These are phyloP conservation scores for Girardia tigrina DNA, from an alignment of 2,888 invertebrate genomes.

Conservation along the genomic window DNA sequence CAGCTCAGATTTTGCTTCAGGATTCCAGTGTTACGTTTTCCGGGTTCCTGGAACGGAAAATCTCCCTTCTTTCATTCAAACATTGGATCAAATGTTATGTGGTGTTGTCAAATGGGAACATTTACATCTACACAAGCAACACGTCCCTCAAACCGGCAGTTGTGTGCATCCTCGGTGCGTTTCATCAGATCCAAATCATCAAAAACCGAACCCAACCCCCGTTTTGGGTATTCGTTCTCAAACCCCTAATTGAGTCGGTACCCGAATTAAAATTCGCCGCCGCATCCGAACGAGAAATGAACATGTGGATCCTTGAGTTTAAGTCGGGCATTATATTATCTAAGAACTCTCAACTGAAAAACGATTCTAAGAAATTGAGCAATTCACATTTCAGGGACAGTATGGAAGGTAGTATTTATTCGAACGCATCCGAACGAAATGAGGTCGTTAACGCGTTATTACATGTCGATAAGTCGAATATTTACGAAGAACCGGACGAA, in stretches of 20 bases:
- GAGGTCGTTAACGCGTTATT: not conserved
- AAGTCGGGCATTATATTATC: not conserved
- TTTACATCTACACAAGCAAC: not conserved
- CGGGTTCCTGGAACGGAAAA: not conserved
- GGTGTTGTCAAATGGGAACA: not conserved
- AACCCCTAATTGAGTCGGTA: not conserved
- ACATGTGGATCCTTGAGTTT: not conserved
- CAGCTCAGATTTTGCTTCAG: constrained; percentile 1
- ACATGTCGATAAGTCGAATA: not conserved
- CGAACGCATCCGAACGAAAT: not conserved
- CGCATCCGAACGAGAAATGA: constrained; percentile 9
- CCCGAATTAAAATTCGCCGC: constrained; percentile 11
- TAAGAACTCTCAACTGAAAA: not conserved
- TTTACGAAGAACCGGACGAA: constrained; percentile 7
- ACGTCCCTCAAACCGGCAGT: not conserved
- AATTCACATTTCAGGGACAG: not conserved
- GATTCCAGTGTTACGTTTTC: constrained; percentile 12
- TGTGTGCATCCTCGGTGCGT: not conserved
- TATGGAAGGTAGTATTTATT: constrained; percentile 20
- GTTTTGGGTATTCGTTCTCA: not conserved
- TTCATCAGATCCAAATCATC: constrained; percentile 2
- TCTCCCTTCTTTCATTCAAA: not conserved
- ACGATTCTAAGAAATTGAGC: not conserved
- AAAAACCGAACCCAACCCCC: not conserved
- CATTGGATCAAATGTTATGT: constrained; percentile 15